A percentile compares a stretch with the other conserved stretches of the same genome.
Conservation (phyloP, 2,797 vertebrate species). For the Semotilus atromaculatus region DNA sequence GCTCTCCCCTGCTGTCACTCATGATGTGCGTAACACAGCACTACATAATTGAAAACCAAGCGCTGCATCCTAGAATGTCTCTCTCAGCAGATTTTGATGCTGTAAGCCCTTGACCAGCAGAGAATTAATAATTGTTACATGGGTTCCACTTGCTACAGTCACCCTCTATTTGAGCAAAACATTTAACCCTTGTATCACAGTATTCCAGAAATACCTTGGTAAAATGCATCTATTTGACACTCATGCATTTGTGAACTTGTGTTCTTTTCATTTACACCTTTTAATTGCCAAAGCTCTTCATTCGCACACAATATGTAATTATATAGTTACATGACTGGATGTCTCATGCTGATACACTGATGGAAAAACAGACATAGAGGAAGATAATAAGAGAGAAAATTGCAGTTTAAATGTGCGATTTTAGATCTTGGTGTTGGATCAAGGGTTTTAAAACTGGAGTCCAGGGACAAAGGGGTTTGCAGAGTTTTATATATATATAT, state of each 20-base stretch:
- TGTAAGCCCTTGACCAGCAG: slow-evolving; percentile 47
- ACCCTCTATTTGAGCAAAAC: slow-evolving; percentile 40
- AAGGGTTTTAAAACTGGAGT: not conserved
- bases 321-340: not conserved
- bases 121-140: slow-evolving; percentile 52
- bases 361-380: slow-evolving; percentile 1
- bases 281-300: slow-evolving; percentile 23
- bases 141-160: slow-evolving; percentile 42
- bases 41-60: slow-evolving; percentile 53
- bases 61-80: slow-evolving; percentile 44
- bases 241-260: not conserved
- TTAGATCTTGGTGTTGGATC: not conserved
- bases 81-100: slow-evolving; percentile 48
- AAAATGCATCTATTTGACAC: slow-evolving; percentile 24
- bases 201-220: not conserved
- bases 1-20: slow-evolving; percentile 38
- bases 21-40: slow-evolving; percentile 40
- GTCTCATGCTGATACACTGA: not conserved
- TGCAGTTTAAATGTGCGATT: not conserved
- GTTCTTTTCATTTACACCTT: not conserved
- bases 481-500: not conserved
- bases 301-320: slow-evolving; percentile 25
- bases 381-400: not conserved
- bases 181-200: slow-evolving; percentile 34
- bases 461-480: not conserved